These are phyloP conservation scores for Micoletzkya japonica DNA, from an alignment of 2,888 invertebrate species.

Conservation along the genomic window DNA sequence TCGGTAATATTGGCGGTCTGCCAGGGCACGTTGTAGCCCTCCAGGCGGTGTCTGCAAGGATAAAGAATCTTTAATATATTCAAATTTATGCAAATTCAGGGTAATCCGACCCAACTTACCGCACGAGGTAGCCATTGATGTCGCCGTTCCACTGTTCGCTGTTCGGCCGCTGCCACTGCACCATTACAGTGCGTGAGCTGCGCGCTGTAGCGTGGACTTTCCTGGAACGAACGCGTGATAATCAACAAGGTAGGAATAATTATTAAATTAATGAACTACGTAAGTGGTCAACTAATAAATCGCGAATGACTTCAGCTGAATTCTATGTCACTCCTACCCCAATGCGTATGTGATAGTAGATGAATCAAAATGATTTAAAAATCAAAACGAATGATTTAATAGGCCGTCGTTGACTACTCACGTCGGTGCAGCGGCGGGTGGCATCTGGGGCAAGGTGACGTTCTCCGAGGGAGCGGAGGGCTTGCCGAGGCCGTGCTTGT, in stretches of 20 bases:
- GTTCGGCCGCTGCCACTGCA: constrained; percentile 91
- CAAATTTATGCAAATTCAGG: not conserved
- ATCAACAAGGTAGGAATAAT: not conserved
- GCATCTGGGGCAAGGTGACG: constrained; percentile 85
- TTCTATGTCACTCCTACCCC: no score
- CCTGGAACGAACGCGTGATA: constrained; percentile 60
- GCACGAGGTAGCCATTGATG: constrained; percentile 87
- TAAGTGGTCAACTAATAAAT: no score
- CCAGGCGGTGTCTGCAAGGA: constrained; percentile 70
- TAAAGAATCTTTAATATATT: not conserved
- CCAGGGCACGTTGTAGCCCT: constrained; percentile 89
- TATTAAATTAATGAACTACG: no score
- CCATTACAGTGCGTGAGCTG: constrained; percentile 90
- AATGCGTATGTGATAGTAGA: no score
- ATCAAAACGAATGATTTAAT: not conserved
- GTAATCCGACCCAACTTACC: constrained; percentile 70
- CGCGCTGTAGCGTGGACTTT: constrained; percentile 92
- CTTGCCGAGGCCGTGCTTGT: constrained; percentile 91
- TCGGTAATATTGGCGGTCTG: constrained; percentile 87
- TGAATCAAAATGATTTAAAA: not conserved
- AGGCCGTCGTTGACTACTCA: constrained; percentile 59
- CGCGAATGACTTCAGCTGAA: no score
- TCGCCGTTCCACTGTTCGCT: constrained; percentile 93
- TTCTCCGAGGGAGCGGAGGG: constrained; percentile 79
- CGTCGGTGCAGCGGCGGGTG: constrained; percentile 88